Evolutionary conservation across 1,140 invertebrate genomes (phyloP), one percentile per base, ranked within the genome.

Genomic region (Drosophila lacertosa): DNA sequence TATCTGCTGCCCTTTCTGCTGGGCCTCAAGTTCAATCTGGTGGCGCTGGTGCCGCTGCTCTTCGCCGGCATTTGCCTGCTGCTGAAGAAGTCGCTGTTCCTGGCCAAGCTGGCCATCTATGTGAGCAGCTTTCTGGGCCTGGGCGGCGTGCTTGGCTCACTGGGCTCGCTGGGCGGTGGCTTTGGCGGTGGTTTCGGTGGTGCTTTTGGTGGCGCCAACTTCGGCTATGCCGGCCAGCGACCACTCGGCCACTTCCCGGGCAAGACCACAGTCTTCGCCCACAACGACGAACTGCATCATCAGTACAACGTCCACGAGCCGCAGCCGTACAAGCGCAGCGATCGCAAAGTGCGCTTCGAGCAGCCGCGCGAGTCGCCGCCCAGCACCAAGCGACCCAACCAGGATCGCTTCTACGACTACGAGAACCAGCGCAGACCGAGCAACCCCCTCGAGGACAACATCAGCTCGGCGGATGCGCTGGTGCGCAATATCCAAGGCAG

Each of bases 11-110:
- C 95, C 18, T 94, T 96, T 83, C 92, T 96, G 0, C 91, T 96
- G 20, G 95, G 95, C 7, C 93, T 96, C 40, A 96, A 96, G 91
- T 95, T 96, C 81, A 95, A 95, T 68, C 81, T 96, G 37, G 93
- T 94, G 0, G 95, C 95, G 0, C 81, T 96, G 39, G 90, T 96
- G 11, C 95, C 95, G 0, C 89, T 96, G 57, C 74, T 96, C 0
- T 94, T 96, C 64, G 95, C 95, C 1, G 77, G 94, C 10, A 88
- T 96, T 29, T 92, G 95, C 42, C 51, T 96, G 22, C 89, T 95
- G 3, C 94, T 94, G 5, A 96, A 96, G 78, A 96, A 96, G 78
- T 95, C 95, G 0, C 92, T 95, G 22, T 82, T 96, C 1, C 63
- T 96, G 6, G 94, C 94, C 13, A 96, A 96, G 91, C 59, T 96